Evolutionary conservation across 2,113 vertebrate genomes (phyloP), one percentile per base, ranked within the genome.

Genomic region (Sorex fumeus): DNA sequence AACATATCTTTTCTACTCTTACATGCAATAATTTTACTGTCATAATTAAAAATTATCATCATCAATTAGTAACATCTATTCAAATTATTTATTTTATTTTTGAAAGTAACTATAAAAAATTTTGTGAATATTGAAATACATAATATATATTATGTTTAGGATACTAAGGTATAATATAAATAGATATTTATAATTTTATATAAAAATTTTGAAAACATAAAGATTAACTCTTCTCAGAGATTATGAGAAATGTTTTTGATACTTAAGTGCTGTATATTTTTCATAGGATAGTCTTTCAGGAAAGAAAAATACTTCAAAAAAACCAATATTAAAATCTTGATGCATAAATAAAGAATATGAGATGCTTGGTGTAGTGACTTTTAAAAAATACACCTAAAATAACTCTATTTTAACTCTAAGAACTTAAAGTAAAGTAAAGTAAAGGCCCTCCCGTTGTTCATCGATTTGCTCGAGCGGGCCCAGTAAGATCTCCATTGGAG

Each of bases 171-270:
- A 53, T 53, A 16, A 53, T 53, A 3, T 40, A 40, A 40, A 40
- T 40, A 40, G 3, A 40, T 40, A 40, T 40, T 40, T 40, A 40
- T 4, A 40, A 40, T 40, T 40, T 16, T 53, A 53, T 19, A 10
- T 53, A 53, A 16, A 84, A 74, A 76, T 80, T 84, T 96, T 84
- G 32, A 36, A 67, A 87, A 86, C 4, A 76, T 0, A n/a, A 82
- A 87, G 36, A 53, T 34, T 90, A 78, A 70, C 80, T 93, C 1
- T 76, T 28, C 9, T 87, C 27, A 67, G 4, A 67, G 4, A 75
- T 71, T 72, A 27, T 64, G 8, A 36, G 7, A 75, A 82, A 84
- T 85, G 50, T 57, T 67, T 93, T 88, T 88, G 67, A 50, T 81
- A 60, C n/a, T 66, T 30, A 67, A n/a, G 84, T 23, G 13, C 50